A percentile compares a stretch with the other conserved stretches of the same genome.
These are phyloP conservation scores for Halcyon chelicuti DNA, from an alignment of 2,797 vertebrate species.

Conservation along the genomic window DNA sequence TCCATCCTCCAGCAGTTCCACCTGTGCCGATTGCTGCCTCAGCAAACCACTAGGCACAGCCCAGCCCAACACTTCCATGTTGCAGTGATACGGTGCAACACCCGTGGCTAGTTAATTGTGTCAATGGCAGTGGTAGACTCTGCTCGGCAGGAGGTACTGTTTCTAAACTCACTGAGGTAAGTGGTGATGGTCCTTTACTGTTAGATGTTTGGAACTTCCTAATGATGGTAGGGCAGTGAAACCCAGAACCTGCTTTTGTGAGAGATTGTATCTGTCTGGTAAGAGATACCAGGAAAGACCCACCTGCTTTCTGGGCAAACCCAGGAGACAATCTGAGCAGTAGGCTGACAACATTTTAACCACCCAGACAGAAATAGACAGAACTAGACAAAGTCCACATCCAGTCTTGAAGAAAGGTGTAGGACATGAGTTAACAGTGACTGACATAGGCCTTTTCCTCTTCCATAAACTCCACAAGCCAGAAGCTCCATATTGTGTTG, in stretches of 20 bases:
- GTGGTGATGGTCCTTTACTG: background rate
- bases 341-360: background rate
- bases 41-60: background rate
- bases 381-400: background rate
- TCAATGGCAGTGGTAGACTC: background rate
- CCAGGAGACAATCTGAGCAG: background rate
- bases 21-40: background rate
- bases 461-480: background rate
- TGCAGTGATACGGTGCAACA: fast-evolving
- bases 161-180: background rate
- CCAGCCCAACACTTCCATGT: background rate
- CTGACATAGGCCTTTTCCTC: background rate
- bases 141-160: background rate
- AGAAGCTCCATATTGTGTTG: fast-evolving
- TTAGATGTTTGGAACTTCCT: background rate
- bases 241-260: background rate
- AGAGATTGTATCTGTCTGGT: background rate
- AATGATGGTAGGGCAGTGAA: background rate
- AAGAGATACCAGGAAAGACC: background rate
- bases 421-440: fast-evolving
- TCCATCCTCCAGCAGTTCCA: fast-evolving
- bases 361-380: background rate
- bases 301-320: background rate
- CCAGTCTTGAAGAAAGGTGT: background rate
- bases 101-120: background rate